Base-by-base conservation (phyloP, 2,797 vertebrate species). In the Parauchenoglanis punctatus region DNA sequence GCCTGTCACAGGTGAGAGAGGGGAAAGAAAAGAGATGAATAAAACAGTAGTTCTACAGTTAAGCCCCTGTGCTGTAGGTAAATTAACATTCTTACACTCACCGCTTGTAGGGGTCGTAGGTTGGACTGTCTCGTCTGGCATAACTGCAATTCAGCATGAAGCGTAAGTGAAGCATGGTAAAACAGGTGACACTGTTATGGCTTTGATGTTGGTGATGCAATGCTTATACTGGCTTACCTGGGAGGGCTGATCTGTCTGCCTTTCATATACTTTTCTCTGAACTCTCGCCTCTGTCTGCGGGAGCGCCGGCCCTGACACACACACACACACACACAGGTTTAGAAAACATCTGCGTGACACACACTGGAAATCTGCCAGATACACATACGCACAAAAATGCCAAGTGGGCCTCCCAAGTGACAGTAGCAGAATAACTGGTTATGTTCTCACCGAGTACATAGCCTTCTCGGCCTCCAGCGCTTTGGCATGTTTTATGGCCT, bases 401-500 rank as follows among this genome's bases (percentile, higher is more conserved):
- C 58, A 0, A 15, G 1, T 67, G 61, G 84, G 49, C 63, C 59
- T 59, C 86, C 23, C 77, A 17, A 28, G 52, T 76, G 52, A 70
- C 20, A 56, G 23, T 13, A 81, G 58, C 23, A 54, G 81, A 78
- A 46, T 25, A 77, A 89, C 75, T 77, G 77, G 59, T 85, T 87
- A 46, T 52, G 59, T 46, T 88, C 97, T 95, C 95, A 99, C 98
- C 91, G 98, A 99, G 91, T 99, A 99, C 98, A 99, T 99, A 84
- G 98, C 98, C 91, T 99, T 99, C 90, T 99, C 98, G 5, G 99
- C 98, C 89, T 99, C 98, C 90, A 99, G 90, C 7, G 98, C 98
- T 87, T 99, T 99, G 92, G 98, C 98, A 0, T 99, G 98, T 87
- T 99, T 99, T 91, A 99, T 99, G 83, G 98, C 98, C 92, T 99